Conservation (phyloP, 1,140 invertebrate genomes). For the Fopius arisanus region DNA sequence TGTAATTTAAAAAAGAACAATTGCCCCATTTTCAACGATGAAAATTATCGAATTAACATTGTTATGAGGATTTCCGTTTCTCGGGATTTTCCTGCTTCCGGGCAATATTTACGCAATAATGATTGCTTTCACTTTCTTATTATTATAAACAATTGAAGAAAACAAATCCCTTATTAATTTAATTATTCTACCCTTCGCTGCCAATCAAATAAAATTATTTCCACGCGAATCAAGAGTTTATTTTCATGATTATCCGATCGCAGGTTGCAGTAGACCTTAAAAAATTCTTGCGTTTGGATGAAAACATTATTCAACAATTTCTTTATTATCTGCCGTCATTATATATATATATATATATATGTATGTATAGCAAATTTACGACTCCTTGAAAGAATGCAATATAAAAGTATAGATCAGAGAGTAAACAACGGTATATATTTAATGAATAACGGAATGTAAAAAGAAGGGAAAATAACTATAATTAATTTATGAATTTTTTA, state of each 20-base stretch:
- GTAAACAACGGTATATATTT: too few relatives aligned
- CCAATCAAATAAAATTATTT: neutral
- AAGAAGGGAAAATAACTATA: too few relatives aligned
- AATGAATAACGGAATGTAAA: too few relatives aligned
- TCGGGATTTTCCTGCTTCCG: conserved; percentile 25
- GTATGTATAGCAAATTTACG: too few relatives aligned
- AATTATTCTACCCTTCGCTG: neutral
- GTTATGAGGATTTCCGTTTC: conserved; percentile 13
- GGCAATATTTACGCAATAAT: conserved; percentile 22
- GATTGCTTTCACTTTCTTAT: neutral
- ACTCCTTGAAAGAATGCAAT: too few relatives aligned
- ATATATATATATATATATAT: too few relatives aligned
- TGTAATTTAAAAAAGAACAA: conserved; percentile 14
- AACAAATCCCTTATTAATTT: neutral
- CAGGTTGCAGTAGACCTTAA: neutral
- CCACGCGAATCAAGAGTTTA: neutral
- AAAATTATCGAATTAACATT: conserved; percentile 9
- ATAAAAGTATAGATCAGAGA: too few relatives aligned
- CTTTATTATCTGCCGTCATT: too few relatives aligned
- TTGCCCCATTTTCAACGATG: neutral
- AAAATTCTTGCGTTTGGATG: neutral
- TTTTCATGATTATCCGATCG: neutral
- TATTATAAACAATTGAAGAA: neutral
- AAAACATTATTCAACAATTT: too few relatives aligned
- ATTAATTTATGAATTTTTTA: too few relatives aligned